Evolutionary conservation across 1,140 invertebrate genomes (phyloP).

Genomic region (Heliconius congener): DNA sequence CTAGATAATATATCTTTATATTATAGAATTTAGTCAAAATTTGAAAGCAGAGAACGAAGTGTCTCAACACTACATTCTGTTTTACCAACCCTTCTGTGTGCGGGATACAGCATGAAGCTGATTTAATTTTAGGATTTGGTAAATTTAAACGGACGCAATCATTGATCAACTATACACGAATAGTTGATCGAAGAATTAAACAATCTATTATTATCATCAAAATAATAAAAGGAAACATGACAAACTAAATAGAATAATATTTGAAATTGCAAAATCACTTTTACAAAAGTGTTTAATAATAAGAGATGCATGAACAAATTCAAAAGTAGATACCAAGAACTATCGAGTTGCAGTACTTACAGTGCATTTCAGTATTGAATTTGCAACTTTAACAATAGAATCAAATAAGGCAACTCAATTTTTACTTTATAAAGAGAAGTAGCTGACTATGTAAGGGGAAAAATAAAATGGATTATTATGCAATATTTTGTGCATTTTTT

Average conservation of each 20-base stretch:
- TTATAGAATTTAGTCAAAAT: too few species aligned
- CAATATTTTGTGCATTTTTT: background rate
- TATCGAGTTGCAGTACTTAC: background rate
- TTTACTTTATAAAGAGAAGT: conserved; percentile 3
- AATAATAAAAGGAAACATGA: background rate
- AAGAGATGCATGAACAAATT: background rate
- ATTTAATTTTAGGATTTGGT: too few species aligned
- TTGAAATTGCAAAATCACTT: background rate
- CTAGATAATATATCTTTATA: too few species aligned
- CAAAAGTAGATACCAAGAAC: conserved; percentile 10
- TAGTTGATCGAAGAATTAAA: too few species aligned
- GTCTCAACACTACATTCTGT: too few species aligned
- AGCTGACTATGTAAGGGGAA: background rate
- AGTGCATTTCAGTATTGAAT: conserved; percentile 12
- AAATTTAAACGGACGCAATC: too few species aligned
- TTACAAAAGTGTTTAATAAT: background rate
- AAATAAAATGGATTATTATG: background rate
- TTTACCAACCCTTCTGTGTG: too few species aligned
- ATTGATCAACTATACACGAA: too few species aligned
- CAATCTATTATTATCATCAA: background rate
- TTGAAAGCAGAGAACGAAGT: too few species aligned
- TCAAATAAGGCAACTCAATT: conserved; percentile 15
- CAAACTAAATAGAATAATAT: background rate
- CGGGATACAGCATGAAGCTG: too few species aligned
- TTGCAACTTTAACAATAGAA: conserved; percentile 13